Evolutionary conservation across 2,113 vertebrate species (phyloP).

Genomic region (Machaerirhynchus nigripectus): DNA sequence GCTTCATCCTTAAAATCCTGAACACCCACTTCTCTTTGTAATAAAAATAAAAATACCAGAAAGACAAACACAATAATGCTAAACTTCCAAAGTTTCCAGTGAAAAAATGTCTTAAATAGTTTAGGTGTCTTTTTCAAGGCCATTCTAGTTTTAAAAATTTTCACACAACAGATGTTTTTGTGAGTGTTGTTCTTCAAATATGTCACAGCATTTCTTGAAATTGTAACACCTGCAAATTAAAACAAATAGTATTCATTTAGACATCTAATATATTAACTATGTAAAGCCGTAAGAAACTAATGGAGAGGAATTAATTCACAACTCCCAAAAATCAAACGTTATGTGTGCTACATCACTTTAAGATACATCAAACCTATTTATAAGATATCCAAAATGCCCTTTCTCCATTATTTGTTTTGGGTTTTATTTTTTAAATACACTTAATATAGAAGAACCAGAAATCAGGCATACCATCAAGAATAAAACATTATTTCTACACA

Average conservation of each 20-base stretch:
- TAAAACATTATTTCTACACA: not conserved
- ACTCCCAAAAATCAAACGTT: not conserved
- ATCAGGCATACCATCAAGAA: not conserved
- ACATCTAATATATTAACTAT: not conserved
- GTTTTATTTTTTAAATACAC: not conserved
- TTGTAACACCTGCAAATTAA: constrained; percentile 62
- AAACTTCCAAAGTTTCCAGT: constrained; percentile 83
- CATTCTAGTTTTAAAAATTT: constrained; percentile 77
- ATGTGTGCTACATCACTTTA: not conserved
- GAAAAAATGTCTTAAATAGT: constrained; percentile 74
- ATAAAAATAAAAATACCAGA: constrained; percentile 89
- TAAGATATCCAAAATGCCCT: not conserved
- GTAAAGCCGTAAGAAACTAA: not conserved
- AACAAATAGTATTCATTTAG: constrained; percentile 9
- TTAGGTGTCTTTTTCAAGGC: constrained; percentile 77
- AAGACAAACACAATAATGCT: constrained; percentile 84
- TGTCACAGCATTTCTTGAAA: constrained; percentile 56
- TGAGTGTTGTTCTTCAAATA: constrained; percentile 50
- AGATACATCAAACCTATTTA: not conserved
- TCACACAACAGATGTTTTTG: constrained; percentile 10
- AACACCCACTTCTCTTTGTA: constrained; percentile 93
- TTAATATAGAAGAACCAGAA: not conserved
- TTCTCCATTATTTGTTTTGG: not conserved
- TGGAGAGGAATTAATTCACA: not conserved
- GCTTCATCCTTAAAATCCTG: constrained; percentile 83